These are phyloP conservation scores for Poicephalus meyeri DNA, from an alignment of 2,113 vertebrate species.

Conservation along the genomic window DNA sequence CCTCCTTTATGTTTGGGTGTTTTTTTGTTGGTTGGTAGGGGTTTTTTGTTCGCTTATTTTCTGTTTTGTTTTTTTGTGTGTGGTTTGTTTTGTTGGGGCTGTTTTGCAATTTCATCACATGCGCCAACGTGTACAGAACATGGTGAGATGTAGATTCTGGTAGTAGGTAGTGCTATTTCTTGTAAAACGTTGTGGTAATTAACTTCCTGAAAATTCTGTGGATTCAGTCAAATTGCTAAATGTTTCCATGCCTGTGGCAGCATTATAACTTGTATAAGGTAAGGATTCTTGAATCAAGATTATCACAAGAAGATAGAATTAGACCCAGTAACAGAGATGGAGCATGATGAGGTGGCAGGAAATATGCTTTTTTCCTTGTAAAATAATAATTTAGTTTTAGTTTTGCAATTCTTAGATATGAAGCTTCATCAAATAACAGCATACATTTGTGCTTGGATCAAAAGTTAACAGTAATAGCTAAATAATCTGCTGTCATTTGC, in stretches of 20 bases:
- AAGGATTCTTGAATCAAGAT: neutral
- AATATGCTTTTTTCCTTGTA: neutral
- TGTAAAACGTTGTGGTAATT: neutral
- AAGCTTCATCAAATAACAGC: neutral
- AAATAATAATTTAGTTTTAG: neutral
- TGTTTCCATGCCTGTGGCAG: neutral
- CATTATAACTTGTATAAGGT: neutral
- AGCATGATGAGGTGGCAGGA: neutral
- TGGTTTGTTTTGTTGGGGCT: neutral
- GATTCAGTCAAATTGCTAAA: neutral
- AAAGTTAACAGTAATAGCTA: neutral
- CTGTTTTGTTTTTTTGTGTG: neutral
- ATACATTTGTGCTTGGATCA: neutral
- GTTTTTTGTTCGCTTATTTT: neutral
- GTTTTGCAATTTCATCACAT: neutral
- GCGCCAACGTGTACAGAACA: neutral
- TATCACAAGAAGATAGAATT: neutral
- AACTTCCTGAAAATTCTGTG: neutral
- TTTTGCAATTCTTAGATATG: neutral
- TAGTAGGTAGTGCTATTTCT: neutral
- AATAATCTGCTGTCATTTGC: neutral
- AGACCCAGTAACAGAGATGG: neutral
- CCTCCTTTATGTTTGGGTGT: fast-evolving
- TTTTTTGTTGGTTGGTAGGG: neutral
- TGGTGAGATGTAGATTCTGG: neutral